Percentiles rank a stretch among this genome's conserved stretches.
These are phyloP conservation scores for Coregonus sp. DNA, from an alignment of 2,797 vertebrate species.

Conservation along the genomic window DNA sequence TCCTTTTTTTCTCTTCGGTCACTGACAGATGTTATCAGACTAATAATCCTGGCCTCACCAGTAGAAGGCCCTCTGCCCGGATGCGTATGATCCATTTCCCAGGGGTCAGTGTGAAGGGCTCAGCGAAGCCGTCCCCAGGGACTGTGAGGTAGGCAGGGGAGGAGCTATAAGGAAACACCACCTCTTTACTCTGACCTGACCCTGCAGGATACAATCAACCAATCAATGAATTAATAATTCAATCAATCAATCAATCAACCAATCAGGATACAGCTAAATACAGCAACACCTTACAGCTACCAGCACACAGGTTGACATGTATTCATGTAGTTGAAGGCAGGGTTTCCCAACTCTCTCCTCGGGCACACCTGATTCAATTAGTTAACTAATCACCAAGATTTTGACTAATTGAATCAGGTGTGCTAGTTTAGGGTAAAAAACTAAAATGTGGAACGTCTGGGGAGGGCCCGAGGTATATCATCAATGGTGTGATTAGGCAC, in stretches of 20 bases:
- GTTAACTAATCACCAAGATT: no score
- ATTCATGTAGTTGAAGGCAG: neutral
- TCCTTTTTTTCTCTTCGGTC: neutral
- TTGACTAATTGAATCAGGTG: no score
- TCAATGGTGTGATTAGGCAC: no score
- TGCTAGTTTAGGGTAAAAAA: no score
- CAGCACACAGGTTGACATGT: neutral
- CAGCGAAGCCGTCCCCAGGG: conserved; percentile 83
- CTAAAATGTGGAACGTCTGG: no score
- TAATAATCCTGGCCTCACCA: conserved; percentile 77
- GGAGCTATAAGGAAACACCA: conserved; percentile 83
- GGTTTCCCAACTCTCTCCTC: no score
- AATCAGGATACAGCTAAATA: neutral
- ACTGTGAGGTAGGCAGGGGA: conserved; percentile 86
- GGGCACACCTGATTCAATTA: no score
- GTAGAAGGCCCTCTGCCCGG: conserved; percentile 82
- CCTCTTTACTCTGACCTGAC: conserved; percentile 80
- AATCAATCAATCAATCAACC: neutral
- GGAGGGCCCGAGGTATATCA: no score
- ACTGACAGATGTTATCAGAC: neutral
- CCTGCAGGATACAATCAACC: conserved; percentile 64
- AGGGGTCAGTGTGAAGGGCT: conserved; percentile 81
- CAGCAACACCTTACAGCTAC: conserved; percentile 10
- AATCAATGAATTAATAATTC: neutral
- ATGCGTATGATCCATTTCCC: conserved; percentile 86